Base-by-base conservation (phyloP, 2,113 vertebrate genomes). In the Panthera uncia region DNA sequence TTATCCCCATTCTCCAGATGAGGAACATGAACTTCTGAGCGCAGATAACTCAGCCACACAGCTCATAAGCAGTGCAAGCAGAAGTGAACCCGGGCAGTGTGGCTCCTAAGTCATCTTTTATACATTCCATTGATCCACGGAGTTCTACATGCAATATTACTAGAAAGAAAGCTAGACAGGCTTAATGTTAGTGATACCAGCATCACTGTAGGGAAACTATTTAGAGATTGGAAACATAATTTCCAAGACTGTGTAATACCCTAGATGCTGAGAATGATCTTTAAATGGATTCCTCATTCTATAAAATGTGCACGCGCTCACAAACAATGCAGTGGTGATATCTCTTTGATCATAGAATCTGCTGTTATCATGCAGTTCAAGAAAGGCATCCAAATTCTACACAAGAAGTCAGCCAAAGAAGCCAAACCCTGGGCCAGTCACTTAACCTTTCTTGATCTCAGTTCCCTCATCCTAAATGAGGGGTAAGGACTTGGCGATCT, bases 381-480 rank as follows among this genome's bases (percentile, higher is more conserved):
- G 87, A 74, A 89, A 95, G 41, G 16, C 66, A 63, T 88, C 84
- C 76, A 38, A 63, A 90, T 88, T 89, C 84, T 76, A 55, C 25
- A 29, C 45, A 73, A 87, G 65, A 84, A 66, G 74, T 89, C 69
- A 66, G 45, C 74, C 80, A 88, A 92, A 88, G 80, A 90, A 92
- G 73, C 7, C 4, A 2, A 96, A 69, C 41, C 57, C 55, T 52
- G 16, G 73, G 89, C 69, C 79, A 92, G 50, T 63, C 82, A 93
- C 83, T 92, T 95, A 95, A 92, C 90, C 92, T 97, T 87, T 92
- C 57, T 48, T 83, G 74, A 87, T 96, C 80, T 84, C 71, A 13
- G 74, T 88, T 96, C 94, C 87, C 92, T 97, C 92, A 38, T 88
- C 88, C 84, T 81, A 90, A 96, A 87, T 38, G 79, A 95, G 45